Base-by-base conservation (phyloP, 2,888 invertebrate genomes). In the Dicranocentrus wangi region DNA sequence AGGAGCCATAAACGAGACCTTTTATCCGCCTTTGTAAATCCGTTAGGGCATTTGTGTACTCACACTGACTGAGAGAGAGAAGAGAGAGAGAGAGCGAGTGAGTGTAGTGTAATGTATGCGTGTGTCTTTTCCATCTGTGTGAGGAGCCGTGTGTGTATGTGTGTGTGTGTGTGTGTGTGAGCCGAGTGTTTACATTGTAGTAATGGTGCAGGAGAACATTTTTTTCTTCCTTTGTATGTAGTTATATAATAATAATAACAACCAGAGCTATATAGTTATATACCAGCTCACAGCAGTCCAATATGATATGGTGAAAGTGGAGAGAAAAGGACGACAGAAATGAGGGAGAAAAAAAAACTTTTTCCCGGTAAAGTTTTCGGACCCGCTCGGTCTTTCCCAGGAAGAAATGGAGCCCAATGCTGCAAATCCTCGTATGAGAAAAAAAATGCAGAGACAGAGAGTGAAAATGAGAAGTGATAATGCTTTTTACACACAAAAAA, bases 331-430 rank as follows among this genome's bases (percentile, higher is more conserved):
- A 17, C 19, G 51, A 68, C 25, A 51, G 47, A 51, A 42, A 42
- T 17, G 70, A 70, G 13, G 23, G 32, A 39, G 58, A n/a, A 51
- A 42, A 23, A 58, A 70, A 58, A 70, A 58, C 53, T 55, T 70
- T n/a, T n/a, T 70, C 23, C 58, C 55, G 55, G 70, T 55, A 58
- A 58, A 70, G 23, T 70, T 55, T 32, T 70, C 70, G 70, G 70
- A 42, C 13, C 27, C 42, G 55, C 21, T 70, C 70, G 70, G 70
- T 23, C 47, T 69, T 27, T 8, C 25, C 25, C 25, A 51, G 32
- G 32, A 32, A 32, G 32, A 10, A 3, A 32, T 32, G n/a, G n/a
- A n/a, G n/a, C n/a, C n/a, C n/a, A n/a, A n/a, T n/a, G n/a, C n/a
- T n/a, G 32, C 32, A 10, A 32, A 10, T 7, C 32, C 32, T 32